Base-by-base conservation (phyloP, 2,888 invertebrate species). In the Xanthostigma xanthostigma region DNA sequence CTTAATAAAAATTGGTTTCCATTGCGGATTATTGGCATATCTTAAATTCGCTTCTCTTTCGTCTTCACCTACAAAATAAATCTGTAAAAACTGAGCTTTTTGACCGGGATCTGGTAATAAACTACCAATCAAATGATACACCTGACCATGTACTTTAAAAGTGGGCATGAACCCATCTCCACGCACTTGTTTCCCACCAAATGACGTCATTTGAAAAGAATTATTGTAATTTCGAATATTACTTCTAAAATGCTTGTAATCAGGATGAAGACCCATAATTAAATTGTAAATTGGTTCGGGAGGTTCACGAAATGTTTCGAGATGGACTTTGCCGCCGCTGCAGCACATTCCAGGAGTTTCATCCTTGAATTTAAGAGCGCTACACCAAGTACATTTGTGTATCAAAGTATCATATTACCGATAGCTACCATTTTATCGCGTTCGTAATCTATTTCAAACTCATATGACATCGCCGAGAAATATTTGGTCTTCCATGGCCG, bases 141-240 rank as follows among this genome's bases (percentile, higher is more conserved):
- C 46, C 46, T 58, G 56, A n/a, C 56, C 52, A 44, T 55, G 46
- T 2, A 57, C 48, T 53, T 55, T 56, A 37, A 49, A 58, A 9
- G 35, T 49, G 9, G 44, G 41, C 44, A 44, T 44, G 5, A 35
- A 44, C 12, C 36, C 36, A 13, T 13, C 36, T 36, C 35, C 44
- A 54, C 27, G 53, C 44, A 27, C 43, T 27, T 50, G 33, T 11
- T 48, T 48, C 10, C 45, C 49, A 10, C 50, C 48, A 45, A 53
- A 53, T 10, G 49, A 53, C 12, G 49, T 49, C 45, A 45, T 49
- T 45, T 49, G 45, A 41, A 44, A 48, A 8, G 14, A 45, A 14
- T 3, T 45, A 34, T 45, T 45, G 2, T 14, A 37, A 9, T 37
- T 34, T 13, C 17, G 10, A 9, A 45, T 45, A 45, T 36, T 9